These are phyloP conservation scores for Meliscaeva auricollis DNA, from an alignment of 2,888 invertebrate genomes.

Conservation along the genomic window DNA sequence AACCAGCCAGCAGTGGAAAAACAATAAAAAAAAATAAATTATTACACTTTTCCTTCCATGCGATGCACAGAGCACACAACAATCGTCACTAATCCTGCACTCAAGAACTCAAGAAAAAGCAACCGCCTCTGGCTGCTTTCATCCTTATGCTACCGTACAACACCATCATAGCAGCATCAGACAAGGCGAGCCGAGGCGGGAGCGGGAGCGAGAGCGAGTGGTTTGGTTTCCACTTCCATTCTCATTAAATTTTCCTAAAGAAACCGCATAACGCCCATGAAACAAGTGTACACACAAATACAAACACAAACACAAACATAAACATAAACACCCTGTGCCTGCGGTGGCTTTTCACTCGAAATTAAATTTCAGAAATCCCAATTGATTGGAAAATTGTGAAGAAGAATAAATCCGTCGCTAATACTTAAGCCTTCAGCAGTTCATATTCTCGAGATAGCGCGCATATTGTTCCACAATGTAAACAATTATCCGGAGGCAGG, in stretches of 20 bases:
- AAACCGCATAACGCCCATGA: constrained; percentile 57
- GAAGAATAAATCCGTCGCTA: constrained; percentile 73
- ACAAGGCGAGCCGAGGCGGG: background rate
- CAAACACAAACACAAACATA: constrained; percentile 19
- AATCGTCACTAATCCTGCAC: constrained; percentile 71
- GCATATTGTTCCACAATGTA: constrained; percentile 72
- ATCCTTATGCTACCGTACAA: constrained; percentile 23
- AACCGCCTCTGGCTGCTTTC: constrained; percentile 63
- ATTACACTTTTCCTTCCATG: constrained; percentile 4
- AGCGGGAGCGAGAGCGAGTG: no score
- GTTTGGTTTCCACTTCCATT: constrained; percentile 35
- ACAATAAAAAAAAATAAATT: background rate
- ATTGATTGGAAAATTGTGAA: constrained; percentile 76
- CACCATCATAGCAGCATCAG: background rate
- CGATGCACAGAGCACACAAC: constrained; percentile 47
- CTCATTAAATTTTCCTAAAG: constrained; percentile 65
- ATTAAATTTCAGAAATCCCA: constrained; percentile 75
- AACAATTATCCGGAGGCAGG: constrained; percentile 54
- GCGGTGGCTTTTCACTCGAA: constrained; percentile 71
- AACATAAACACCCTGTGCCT: constrained; percentile 51
- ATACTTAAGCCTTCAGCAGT: constrained; percentile 74
- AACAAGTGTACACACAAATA: constrained; percentile 33
- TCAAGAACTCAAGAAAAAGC: constrained; percentile 68
- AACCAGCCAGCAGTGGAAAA: background rate
- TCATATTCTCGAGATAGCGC: constrained; percentile 67